These are phyloP conservation scores for Enteromius paludinosus DNA, from an alignment of 2,797 vertebrate species.

Conservation along the genomic window DNA sequence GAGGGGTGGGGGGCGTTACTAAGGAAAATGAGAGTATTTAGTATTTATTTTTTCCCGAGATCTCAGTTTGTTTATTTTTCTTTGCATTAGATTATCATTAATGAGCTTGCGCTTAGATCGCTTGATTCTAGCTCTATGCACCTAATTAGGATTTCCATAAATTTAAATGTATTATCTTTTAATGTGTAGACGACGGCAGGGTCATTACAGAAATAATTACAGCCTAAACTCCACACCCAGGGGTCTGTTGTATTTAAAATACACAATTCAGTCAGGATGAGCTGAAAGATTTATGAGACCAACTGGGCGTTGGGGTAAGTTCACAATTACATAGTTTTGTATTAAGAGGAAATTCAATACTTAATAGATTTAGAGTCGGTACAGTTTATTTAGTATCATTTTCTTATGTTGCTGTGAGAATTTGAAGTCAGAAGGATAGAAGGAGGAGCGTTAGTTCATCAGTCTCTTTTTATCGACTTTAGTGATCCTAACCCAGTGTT, in stretches of 20 bases:
- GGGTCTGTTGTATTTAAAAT: slow-evolving; percentile 65
- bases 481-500: slow-evolving; percentile 28
- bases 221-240: slow-evolving; percentile 68
- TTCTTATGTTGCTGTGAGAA: slow-evolving; percentile 12
- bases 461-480: slow-evolving; percentile 39
- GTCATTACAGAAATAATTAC: slow-evolving; percentile 78
- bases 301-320: slow-evolving; percentile 41
- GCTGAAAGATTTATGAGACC: slow-evolving; percentile 61
- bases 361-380: slow-evolving; percentile 26
- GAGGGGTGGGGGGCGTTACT: slow-evolving; percentile 13
- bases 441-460: slow-evolving; percentile 7
- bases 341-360: slow-evolving; percentile 54
- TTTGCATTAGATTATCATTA: slow-evolving; percentile 64
- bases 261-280: slow-evolving; percentile 58
- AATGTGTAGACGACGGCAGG: slow-evolving; percentile 74
- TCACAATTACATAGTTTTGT: slow-evolving; percentile 57
- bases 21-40: slow-evolving; percentile 38
- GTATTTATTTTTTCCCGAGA: slow-evolving; percentile 34
- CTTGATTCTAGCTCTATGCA: slow-evolving; percentile 70
- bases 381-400: slow-evolving; percentile 16
- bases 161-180: slow-evolving; percentile 78
- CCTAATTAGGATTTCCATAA: slow-evolving; percentile 80
- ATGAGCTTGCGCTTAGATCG: slow-evolving; percentile 68
- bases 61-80: slow-evolving; percentile 59
- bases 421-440: slow-evolving; percentile 11